A percentile compares a stretch with the other conserved stretches of the same genome.
These are phyloP conservation scores for Rafetus swinhoei DNA, from an alignment of 2,113 vertebrate genomes.

Conservation along the genomic window DNA sequence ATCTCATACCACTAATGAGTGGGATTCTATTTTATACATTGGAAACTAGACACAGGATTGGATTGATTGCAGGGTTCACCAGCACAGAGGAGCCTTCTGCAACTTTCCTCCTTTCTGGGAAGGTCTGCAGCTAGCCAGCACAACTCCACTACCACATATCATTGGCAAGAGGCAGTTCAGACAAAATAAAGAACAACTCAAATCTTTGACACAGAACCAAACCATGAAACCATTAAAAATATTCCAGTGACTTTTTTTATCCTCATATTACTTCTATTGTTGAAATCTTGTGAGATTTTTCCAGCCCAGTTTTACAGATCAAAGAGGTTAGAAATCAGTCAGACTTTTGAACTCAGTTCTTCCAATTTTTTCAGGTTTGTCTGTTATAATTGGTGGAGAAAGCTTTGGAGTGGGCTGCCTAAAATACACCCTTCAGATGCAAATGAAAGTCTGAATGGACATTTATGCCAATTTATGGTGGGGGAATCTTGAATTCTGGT, in stretches of 20 bases:
- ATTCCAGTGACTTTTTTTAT: not conserved
- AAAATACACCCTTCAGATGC: not conserved
- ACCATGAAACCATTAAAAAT: not conserved
- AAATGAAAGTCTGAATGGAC: not conserved
- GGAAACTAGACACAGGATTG: not conserved
- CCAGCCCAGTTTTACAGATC: not conserved
- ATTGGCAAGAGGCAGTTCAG: not conserved
- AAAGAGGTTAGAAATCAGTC: not conserved
- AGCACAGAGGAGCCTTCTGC: not conserved
- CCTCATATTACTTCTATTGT: not conserved
- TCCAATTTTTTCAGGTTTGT: not conserved
- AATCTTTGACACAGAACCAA: not conserved
- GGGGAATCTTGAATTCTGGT: not conserved
- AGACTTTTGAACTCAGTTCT: not conserved
- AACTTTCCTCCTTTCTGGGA: not conserved
- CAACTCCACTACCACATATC: not conserved
- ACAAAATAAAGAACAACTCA: not conserved
- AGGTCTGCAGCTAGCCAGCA: not conserved
- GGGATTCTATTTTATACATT: rapidly evolving
- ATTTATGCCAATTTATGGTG: not conserved
- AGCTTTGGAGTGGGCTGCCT: not conserved
- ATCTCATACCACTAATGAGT: not conserved
- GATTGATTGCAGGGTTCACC: not conserved
- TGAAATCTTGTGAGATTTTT: not conserved
- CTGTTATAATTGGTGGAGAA: not conserved